phyloP scores from a whole-genome alignment of 64 coral and sea anemone genomes.

The Montipora efflorescens region DNA sequence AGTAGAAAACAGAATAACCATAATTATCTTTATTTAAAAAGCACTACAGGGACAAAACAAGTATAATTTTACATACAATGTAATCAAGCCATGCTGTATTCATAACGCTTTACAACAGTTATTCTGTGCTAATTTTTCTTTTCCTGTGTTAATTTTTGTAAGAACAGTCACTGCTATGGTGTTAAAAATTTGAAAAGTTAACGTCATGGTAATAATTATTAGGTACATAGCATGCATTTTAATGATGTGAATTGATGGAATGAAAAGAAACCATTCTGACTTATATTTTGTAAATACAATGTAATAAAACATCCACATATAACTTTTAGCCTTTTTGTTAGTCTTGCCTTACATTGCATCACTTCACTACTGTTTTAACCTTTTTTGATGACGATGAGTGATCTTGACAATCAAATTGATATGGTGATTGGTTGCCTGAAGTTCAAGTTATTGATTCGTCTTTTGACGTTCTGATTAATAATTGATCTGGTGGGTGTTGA shows the following conservation, averaged over 20 bases:
- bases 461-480: conserved; percentile 91
- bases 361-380: neutral
- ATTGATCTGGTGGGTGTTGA: conserved; percentile 91
- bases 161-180: too few relatives aligned
- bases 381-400: neutral
- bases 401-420: conserved; percentile 44
- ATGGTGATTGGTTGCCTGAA: conserved; percentile 78
- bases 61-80: too few relatives aligned
- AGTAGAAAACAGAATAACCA: too few relatives aligned
- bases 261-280: neutral
- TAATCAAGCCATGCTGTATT: too few relatives aligned
- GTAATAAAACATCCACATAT: neutral
- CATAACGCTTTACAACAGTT: too few relatives aligned
- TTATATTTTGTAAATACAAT: neutral
- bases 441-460: conserved; percentile 88
- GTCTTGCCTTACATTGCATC: neutral
- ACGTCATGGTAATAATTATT: too few relatives aligned
- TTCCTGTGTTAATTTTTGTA: too few relatives aligned
- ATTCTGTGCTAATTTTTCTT: too few relatives aligned
- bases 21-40: too few relatives aligned
- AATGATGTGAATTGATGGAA: neutral
- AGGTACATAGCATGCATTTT: too few relatives aligned
- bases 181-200: too few relatives aligned
- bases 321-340: neutral
- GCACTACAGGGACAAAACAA: too few relatives aligned